A percentile compares a stretch with the other conserved stretches of the same genome.
Evolutionary conservation across 2,797 vertebrate genomes (phyloP).

Genomic region (Bradypodion pumilum): DNA sequence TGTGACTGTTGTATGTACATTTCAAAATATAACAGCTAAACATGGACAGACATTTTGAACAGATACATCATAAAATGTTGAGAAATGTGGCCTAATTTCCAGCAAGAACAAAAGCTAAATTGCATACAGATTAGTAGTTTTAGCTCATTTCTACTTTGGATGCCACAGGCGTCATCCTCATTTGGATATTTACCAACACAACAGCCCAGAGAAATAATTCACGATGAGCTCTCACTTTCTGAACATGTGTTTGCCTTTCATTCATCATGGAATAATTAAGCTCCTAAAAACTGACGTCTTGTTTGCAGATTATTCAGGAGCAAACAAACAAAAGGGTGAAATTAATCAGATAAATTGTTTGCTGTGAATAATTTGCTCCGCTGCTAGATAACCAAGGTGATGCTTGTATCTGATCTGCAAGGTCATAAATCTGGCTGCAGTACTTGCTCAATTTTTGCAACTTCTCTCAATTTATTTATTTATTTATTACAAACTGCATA

Average conservation of each 20-base stretch:
- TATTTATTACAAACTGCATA: not conserved
- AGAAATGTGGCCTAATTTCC: not conserved
- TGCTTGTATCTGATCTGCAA: constrained; percentile 4
- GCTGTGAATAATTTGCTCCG: constrained; percentile 13
- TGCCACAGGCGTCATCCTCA: not conserved
- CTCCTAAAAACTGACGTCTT: constrained; percentile 21
- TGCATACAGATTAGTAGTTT: not conserved
- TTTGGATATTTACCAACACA: constrained; percentile 3
- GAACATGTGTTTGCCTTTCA: constrained; percentile 30
- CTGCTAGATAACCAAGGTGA: constrained; percentile 1
- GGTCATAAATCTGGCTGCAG: constrained; percentile 13
- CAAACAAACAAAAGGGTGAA: constrained; percentile 23
- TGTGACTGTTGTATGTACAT: not conserved
- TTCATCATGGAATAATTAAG: constrained; percentile 32
- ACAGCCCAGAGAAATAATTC: constrained; percentile 23
- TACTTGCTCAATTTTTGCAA: not conserved
- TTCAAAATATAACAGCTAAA: not conserved
- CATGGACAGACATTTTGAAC: not conserved
- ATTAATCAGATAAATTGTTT: constrained; percentile 31
- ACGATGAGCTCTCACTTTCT: not conserved
- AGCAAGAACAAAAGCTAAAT: not conserved
- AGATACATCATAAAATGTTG: not conserved
- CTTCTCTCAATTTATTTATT: no score
- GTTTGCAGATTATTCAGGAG: constrained; percentile 34
- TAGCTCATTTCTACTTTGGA: not conserved